Evolutionary conservation across 2,797 vertebrate genomes (phyloP).

Genomic region (Aulostomus chinensis): DNA sequence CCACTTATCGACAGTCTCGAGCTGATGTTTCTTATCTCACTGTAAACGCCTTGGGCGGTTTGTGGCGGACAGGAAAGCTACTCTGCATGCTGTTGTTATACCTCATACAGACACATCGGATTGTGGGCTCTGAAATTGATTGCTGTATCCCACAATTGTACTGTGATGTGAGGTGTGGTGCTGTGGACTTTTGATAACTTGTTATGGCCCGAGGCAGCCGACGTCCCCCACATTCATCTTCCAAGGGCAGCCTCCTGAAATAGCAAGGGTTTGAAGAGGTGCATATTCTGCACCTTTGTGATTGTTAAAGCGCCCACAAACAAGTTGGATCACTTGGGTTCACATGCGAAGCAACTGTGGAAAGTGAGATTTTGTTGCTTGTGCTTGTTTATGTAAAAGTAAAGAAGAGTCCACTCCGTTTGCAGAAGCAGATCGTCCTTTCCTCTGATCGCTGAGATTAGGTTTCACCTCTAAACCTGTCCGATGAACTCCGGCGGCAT

Average conservation of each 20-base stretch:
- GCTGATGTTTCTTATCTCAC: conserved; percentile 48
- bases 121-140: conserved; percentile 55
- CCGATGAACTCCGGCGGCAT: neutral
- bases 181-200: conserved; percentile 54
- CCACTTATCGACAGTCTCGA: conserved; percentile 43
- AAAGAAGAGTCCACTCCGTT: neutral
- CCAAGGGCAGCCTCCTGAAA: conserved; percentile 37
- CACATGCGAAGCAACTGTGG: neutral
- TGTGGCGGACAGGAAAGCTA: conserved; percentile 34
- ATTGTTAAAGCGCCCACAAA: conserved; percentile 34
- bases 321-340: neutral
- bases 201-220: conserved; percentile 50
- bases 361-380: conserved; percentile 3
- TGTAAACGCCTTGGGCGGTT: conserved; percentile 42
- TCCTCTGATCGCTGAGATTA: conserved; percentile 2
- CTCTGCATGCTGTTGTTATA: conserved; percentile 35
- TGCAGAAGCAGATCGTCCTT: conserved; percentile 1
- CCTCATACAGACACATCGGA: conserved; percentile 21
- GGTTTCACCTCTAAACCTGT: neutral
- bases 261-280: conserved; percentile 35
- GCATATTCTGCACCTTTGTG: conserved; percentile 20
- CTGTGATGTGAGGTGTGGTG: conserved; percentile 49
- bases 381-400: conserved; percentile 25
- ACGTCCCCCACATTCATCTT: conserved; percentile 46
- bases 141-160: conserved; percentile 43